These are phyloP conservation scores for Mola mola DNA, from an alignment of 2,113 vertebrate genomes.

Conservation along the genomic window DNA sequence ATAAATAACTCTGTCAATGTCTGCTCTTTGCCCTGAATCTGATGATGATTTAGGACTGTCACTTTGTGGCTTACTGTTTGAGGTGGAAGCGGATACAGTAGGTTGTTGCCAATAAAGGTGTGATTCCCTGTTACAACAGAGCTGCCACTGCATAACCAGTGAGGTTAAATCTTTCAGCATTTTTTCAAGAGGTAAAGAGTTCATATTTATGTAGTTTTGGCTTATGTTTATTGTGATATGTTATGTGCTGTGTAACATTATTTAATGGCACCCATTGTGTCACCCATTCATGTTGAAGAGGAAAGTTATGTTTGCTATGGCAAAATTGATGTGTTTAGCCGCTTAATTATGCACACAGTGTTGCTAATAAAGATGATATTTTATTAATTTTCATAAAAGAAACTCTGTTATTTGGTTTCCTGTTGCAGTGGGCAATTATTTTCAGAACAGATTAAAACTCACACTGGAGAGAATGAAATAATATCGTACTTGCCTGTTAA, in stretches of 20 bases:
- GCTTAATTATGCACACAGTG: conserved; percentile 33
- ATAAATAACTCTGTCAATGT: conserved; percentile 32
- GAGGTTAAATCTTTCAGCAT: conserved; percentile 36
- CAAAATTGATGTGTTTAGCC: conserved; percentile 27
- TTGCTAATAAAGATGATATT: conserved; percentile 76
- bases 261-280: not conserved
- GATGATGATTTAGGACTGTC: conserved; percentile 67
- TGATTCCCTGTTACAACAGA: conserved; percentile 26
- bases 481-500: not conserved
- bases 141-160: conserved; percentile 10
- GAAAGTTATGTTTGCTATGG: conserved; percentile 16
- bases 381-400: conserved; percentile 57
- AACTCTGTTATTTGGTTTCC: not conserved
- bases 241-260: not conserved
- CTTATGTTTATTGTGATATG: too few species aligned
- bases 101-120: conserved; percentile 14
- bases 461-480: not conserved
- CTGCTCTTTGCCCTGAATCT: conserved; percentile 62
- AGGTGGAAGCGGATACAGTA: conserved; percentile 35
- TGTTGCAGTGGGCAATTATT: not conserved
- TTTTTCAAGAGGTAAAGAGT: conserved; percentile 30
- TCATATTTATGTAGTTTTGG: conserved; percentile 35
- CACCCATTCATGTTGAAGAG: conserved; percentile 15
- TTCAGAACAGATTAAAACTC: not conserved
- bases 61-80: conserved; percentile 46